Conservation (phyloP, 2,888 invertebrate species). For the Philonicus albiceps region DNA sequence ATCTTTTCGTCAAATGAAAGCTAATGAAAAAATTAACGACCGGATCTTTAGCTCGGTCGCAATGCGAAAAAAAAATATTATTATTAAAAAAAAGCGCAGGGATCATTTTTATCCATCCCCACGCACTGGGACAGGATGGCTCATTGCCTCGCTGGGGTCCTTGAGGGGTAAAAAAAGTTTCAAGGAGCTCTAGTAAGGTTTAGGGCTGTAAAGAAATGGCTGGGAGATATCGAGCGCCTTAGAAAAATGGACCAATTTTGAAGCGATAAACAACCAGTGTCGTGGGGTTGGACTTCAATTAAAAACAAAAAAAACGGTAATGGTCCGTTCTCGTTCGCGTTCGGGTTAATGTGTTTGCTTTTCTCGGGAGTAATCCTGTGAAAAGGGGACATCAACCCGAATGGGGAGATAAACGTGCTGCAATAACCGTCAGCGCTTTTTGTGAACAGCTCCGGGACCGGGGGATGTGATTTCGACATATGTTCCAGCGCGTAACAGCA, state of each 20-base stretch:
- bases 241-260: not conserved
- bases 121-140: not conserved
- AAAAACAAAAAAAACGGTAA: not conserved
- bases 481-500: slow-evolving; percentile 28
- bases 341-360: slow-evolving; percentile 25
- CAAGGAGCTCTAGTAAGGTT: not conserved
- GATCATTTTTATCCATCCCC: not conserved
- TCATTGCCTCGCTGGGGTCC: slow-evolving; percentile 17
- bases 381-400: slow-evolving; percentile 19
- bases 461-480: slow-evolving; percentile 40
- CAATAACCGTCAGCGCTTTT: slow-evolving; percentile 13
- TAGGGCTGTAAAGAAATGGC: not conserved
- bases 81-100: not conserved
- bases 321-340: not conserved
- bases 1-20: slow-evolving; percentile 5
- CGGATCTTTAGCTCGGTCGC: slow-evolving; percentile 5
- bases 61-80: slow-evolving; percentile 1
- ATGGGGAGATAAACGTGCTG: not conserved
- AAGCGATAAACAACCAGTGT: not conserved
- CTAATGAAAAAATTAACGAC: slow-evolving; percentile 42
- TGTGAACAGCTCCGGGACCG: not conserved
- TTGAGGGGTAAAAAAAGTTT: not conserved
- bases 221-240: not conserved
- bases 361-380: not conserved
- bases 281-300: slow-evolving; percentile 5